These are phyloP conservation scores for Steromphala cineraria DNA, from an alignment of 2,888 invertebrate species.

Conservation along the genomic window DNA sequence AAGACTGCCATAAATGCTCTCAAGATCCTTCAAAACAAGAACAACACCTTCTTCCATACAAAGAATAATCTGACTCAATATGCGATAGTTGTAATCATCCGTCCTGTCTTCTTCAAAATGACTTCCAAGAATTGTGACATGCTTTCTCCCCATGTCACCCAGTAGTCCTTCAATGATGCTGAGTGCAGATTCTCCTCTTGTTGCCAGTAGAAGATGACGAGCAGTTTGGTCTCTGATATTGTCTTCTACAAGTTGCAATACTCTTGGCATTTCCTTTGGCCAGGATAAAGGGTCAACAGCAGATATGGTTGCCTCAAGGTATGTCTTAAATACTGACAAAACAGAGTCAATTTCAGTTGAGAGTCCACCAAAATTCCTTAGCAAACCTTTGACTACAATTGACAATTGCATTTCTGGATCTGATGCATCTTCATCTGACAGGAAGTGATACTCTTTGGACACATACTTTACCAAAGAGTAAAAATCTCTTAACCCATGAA, in stretches of 20 bases:
- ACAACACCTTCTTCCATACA: slow-evolving; percentile 60
- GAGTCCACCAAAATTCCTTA: slow-evolving; percentile 56
- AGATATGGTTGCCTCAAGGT: neutral
- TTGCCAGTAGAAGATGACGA: slow-evolving; percentile 52
- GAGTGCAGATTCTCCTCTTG: slow-evolving; percentile 49
- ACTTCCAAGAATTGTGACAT: slow-evolving; percentile 55
- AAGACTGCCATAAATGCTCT: slow-evolving; percentile 55
- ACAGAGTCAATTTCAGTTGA: slow-evolving; percentile 37
- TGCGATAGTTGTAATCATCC: slow-evolving; percentile 57
- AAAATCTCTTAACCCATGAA: slow-evolving; percentile 31
- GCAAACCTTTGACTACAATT: slow-evolving; percentile 45
- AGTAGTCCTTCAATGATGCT: slow-evolving; percentile 44
- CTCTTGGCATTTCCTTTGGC: slow-evolving; percentile 3
- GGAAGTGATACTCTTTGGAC: neutral
- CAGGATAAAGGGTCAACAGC: neutral
- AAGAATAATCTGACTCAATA: slow-evolving; percentile 54
- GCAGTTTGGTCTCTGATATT: slow-evolving; percentile 46
- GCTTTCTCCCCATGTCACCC: slow-evolving; percentile 30
- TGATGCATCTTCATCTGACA: neutral
- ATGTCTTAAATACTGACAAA: slow-evolving; percentile 32
- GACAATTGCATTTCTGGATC: neutral
- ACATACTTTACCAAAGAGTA: slow-evolving; percentile 33
- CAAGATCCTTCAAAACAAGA: slow-evolving; percentile 53
- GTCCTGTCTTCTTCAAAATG: slow-evolving; percentile 57
- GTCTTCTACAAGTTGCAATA: slow-evolving; percentile 42